Conservation (phyloP, 2,113 vertebrate species). For the Oreochromis niloticus region DNA sequence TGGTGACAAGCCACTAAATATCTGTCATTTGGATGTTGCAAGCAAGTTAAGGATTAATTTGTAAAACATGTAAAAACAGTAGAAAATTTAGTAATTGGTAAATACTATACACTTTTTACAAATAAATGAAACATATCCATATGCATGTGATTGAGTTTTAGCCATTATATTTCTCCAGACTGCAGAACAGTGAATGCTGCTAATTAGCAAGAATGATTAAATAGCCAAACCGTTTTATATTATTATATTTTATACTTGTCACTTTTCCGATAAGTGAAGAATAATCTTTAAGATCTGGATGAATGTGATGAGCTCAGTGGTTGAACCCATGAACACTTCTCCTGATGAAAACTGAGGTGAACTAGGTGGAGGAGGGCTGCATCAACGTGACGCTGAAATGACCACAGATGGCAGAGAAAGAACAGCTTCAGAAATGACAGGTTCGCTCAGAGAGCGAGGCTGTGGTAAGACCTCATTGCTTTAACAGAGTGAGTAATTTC, state of each 20-base stretch:
- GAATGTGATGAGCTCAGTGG: background rate
- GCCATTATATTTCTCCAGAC: background rate
- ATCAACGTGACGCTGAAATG: background rate
- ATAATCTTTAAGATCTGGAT: background rate
- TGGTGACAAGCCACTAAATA: background rate
- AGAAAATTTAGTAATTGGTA: background rate
- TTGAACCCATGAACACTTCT: background rate
- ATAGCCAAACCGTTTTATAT: background rate
- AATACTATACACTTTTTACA: background rate
- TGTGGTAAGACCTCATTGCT: background rate
- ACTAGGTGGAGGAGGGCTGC: background rate
- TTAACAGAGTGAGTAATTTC: background rate
- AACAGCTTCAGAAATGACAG: background rate
- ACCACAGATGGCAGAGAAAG: background rate
- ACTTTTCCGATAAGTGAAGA: background rate
- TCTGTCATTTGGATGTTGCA: background rate
- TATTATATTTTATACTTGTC: background rate
- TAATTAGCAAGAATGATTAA: background rate
- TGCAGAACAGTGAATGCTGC: background rate
- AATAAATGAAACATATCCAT: background rate
- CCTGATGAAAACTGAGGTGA: background rate
- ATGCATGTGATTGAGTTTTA: background rate
- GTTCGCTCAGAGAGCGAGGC: background rate
- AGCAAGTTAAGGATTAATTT: background rate
- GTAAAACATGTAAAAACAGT: background rate